Conservation (phyloP, 2,888 invertebrate genomes). For the Leptinotarsa haldemani region DNA sequence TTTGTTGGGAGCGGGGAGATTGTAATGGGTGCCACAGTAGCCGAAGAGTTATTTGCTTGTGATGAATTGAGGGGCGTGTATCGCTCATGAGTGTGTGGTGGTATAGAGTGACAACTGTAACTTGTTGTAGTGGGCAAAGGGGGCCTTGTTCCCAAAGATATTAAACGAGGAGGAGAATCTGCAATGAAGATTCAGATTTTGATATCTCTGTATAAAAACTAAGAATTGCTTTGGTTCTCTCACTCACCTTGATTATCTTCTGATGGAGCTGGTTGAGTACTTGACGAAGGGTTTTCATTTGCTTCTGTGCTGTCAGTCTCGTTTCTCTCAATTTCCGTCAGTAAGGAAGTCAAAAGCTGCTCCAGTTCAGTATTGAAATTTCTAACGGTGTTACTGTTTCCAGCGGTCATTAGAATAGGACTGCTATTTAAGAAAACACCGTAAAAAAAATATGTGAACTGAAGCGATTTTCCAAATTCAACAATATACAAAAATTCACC, state of each 20-base stretch:
- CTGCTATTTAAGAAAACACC: conserved; percentile 13
- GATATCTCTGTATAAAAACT: not conserved
- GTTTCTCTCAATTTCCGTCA: conserved; percentile 53
- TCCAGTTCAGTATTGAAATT: conserved; percentile 57
- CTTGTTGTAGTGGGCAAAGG: not conserved
- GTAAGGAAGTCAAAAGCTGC: conserved; percentile 54
- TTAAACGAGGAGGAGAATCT: not conserved
- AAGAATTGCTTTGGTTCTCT: not conserved
- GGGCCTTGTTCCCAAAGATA: not conserved
- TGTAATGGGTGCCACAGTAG: no score
- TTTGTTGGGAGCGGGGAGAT: no score
- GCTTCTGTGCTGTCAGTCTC: conserved; percentile 40
- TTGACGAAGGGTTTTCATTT: conserved; percentile 25
- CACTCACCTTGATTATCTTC: conserved; percentile 14
- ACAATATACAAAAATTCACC: no score
- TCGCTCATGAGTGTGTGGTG: not conserved
- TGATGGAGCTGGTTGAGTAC: conserved; percentile 10
- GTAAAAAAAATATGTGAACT: not conserved
- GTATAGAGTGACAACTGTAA: not conserved
- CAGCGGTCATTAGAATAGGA: conserved; percentile 13
- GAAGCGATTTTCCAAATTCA: no score
- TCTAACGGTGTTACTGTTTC: conserved; percentile 37
- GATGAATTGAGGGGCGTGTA: no score
- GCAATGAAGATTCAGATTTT: not conserved
- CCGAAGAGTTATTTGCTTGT: no score